Base-by-base conservation (phyloP, 2,797 vertebrate genomes). In the Dicrostonyx torquatus region DNA sequence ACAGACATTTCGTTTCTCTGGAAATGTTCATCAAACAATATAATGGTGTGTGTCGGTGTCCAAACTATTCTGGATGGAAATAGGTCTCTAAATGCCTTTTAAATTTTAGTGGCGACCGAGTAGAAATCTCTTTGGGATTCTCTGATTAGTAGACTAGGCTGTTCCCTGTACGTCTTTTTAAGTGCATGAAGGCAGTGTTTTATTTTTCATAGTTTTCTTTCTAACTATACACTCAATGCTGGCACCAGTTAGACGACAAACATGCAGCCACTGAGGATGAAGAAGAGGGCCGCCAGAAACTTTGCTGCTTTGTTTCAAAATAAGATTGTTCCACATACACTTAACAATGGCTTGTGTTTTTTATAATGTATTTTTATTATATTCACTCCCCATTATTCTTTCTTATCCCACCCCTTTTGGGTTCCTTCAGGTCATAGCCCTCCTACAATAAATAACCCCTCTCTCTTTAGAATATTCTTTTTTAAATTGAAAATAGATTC, bases 1-100 rank as follows among this genome's bases (percentile, higher is more conserved):
- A 95, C 64, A 95, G 97, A 93, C 93, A 96, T 92, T 90, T 91
- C 70, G 50, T 95, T 93, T 70, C 96, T 91, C 85, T 94, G 89
- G 77, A 96, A 96, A 87, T 95, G 91, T 93, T 97, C 97, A 87
- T 96, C 93, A 95, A 78, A 94, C 90, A 93, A 84, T 94, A 73
- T 88, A 95, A 95, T 86, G 62, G 89, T 85, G 45, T 53, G 48
- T 94, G 92, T 93, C 95, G 95, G 55, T 48, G 87, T 97, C 92
- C 72, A 83, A 88, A 90, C 91, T 86, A 86, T 96, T 93, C 94
- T 91, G 87, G 73, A 78, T 96, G 37, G 87, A 96, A 94, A 83
- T 60, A 31, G 37, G 68, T 95, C 89, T 96, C 91, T 87, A 91
- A 95, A 93, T 40, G 72, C 86, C 64, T 92, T 95, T 95, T 88